Base-by-base conservation (phyloP, 1,140 invertebrate species). In the Drosophila pseudoananassae region DNA sequence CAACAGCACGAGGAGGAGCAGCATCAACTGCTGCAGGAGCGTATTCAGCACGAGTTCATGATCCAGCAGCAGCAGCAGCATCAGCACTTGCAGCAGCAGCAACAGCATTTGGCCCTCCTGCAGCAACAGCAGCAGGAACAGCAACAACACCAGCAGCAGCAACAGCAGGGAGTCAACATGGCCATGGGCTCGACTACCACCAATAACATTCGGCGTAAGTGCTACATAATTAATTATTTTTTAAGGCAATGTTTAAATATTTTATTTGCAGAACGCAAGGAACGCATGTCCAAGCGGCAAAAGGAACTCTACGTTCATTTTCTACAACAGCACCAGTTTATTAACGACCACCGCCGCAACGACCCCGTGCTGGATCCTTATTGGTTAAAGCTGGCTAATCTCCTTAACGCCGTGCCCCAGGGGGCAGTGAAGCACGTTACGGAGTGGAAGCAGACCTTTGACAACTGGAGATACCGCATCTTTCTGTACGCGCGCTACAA, bases 401-500 rank as follows among this genome's bases (percentile, higher is more conserved):
- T 91, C 9, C 51, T 91, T 15, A 91, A 91, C 29, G 79, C 84
- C 2, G 84, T 91, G 70, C 90, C 90, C 2, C 89, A 91, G 64
- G 90, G 90, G 15, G 90, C 90, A 10, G 82, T 91, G 1, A 91
- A 91, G 51, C 84, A 90, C 55, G 85, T 91, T 53, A 90, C 81
- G 38, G 90, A 91, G 57, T 91, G 90, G 90, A 91, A 91, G 51
- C 90, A 91, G 50, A 90, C 90, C 17, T 91, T 91, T 15, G 90
- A 91, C 58, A 91, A 91, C 60, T 91, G 90, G 90, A 89, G 90
- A 5, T 91, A 91, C 65, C 90, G 90, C 15, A 83, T 91, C 55
- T 91, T 91, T 40, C 70, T 91, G 10, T 91, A 91, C 56, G 90
- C 90, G 15, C 84, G 90, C 46, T 91, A 90, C 70, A 91, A 91